Evolutionary conservation across 2,797 vertebrate genomes (phyloP).

Genomic region (Hozukius guyotensis): DNA sequence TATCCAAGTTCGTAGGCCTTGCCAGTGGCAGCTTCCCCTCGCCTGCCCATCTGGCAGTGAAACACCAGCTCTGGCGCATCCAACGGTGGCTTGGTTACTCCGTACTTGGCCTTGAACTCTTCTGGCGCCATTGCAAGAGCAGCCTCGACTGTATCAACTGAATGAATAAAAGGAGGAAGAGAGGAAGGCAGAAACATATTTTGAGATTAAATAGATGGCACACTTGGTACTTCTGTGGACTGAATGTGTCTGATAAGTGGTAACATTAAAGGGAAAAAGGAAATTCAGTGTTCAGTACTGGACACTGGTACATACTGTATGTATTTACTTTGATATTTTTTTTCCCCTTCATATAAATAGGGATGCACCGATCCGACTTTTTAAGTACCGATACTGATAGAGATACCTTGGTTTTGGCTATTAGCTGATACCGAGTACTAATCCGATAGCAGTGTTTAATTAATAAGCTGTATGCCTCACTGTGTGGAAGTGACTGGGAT

Average conservation of each 20-base stretch:
- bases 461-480: no score
- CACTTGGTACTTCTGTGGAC: neutral
- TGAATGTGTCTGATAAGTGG: neutral
- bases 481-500: no score
- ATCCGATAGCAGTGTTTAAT: no score
- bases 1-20: conserved; percentile 81
- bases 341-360: neutral
- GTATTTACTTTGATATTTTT: neutral
- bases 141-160: conserved; percentile 81
- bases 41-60: conserved; percentile 84
- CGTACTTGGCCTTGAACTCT: conserved; percentile 80
- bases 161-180: neutral
- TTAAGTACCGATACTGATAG: no score
- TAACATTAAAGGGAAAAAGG: fast-evolving
- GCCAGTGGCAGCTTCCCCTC: conserved; percentile 78
- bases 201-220: neutral
- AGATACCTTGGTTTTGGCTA: no score
- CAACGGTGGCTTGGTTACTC: conserved; percentile 75
- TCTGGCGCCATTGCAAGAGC: conserved; percentile 80
- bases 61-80: conserved; percentile 82
- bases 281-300: neutral
- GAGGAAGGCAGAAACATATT: neutral
- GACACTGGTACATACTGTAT: neutral
- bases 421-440: no score
- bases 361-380: no score